Evolutionary conservation across 1,140 invertebrate species (phyloP).

Genomic region (Leptinotarsa defecta): DNA sequence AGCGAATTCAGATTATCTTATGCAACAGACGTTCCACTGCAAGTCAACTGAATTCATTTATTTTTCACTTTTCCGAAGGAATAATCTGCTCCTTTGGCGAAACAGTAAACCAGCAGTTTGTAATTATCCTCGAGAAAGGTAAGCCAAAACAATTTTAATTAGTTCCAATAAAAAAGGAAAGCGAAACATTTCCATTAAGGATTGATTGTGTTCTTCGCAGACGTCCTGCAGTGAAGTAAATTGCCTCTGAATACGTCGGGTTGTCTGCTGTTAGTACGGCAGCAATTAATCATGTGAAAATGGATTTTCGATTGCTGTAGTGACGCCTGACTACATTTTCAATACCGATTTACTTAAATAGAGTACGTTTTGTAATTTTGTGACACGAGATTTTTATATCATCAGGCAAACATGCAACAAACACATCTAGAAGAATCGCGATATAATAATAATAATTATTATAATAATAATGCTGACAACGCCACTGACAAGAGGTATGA

Average conservation of each 20-base stretch:
- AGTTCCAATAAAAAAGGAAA: conserved; percentile 23
- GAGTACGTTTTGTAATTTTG: no score
- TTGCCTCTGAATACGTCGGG: conserved; percentile 27
- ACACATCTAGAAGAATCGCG: no score
- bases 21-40: neutral
- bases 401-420: no score
- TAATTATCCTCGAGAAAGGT: conserved; percentile 15
- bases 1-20: neutral
- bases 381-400: no score
- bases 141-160: conserved; percentile 29
- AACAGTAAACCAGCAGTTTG: conserved; percentile 8
- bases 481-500: no score
- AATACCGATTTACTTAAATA: no score
- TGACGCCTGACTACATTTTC: no score
- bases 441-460: no score
- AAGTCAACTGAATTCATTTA: neutral
- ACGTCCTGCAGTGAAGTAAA: conserved; percentile 31
- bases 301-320: conserved; percentile 16
- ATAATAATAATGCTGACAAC: no score
- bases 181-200: conserved; percentile 29
- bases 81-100: conserved; percentile 5
- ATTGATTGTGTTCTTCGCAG: conserved; percentile 28
- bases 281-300: conserved; percentile 33
- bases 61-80: neutral
- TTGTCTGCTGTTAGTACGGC: conserved; percentile 28